Percentiles rank a stretch among this genome's conserved stretches.
Conservation (phyloP, 2,113 vertebrate genomes). For the Lagopus muta region DNA sequence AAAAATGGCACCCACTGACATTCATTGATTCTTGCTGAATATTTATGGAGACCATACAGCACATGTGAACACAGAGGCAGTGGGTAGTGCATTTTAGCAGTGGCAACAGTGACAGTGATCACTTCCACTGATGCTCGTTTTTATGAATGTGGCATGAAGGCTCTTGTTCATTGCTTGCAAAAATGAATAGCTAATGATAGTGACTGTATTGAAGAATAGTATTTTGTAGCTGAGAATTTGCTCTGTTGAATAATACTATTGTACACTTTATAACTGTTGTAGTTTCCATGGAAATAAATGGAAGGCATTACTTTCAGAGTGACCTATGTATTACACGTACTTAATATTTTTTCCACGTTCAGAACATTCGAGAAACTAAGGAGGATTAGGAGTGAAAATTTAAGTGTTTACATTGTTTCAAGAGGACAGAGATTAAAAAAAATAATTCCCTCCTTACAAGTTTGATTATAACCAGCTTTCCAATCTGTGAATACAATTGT, state of each 20-base stretch:
- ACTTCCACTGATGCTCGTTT: too few relatives aligned
- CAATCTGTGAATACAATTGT: constrained; percentile 57
- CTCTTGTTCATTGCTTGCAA: not conserved
- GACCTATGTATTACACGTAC: not conserved
- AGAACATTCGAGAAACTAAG: constrained; percentile 16
- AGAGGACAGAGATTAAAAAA: not conserved
- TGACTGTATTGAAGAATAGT: not conserved
- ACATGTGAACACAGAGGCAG: too few relatives aligned
- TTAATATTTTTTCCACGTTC: not conserved
- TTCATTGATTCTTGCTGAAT: too few relatives aligned
- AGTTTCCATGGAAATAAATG: not conserved
- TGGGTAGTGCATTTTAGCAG: too few relatives aligned
- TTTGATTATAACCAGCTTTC: constrained; percentile 71
- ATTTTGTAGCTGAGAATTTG: not conserved
- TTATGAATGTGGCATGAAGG: too few relatives aligned
- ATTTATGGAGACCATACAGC: too few relatives aligned
- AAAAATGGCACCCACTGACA: too few relatives aligned
- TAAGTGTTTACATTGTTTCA: constrained; percentile 60
- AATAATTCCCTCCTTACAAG: not conserved
- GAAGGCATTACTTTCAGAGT: not conserved
- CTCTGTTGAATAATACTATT: not conserved
- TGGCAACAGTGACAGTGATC: too few relatives aligned
- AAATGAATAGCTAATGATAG: not conserved
- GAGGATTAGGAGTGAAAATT: not conserved
- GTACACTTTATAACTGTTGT: not conserved